phyloP scores from a whole-genome alignment of 2,113 vertebrate species.

The Aptenodytes patagonicus region DNA sequence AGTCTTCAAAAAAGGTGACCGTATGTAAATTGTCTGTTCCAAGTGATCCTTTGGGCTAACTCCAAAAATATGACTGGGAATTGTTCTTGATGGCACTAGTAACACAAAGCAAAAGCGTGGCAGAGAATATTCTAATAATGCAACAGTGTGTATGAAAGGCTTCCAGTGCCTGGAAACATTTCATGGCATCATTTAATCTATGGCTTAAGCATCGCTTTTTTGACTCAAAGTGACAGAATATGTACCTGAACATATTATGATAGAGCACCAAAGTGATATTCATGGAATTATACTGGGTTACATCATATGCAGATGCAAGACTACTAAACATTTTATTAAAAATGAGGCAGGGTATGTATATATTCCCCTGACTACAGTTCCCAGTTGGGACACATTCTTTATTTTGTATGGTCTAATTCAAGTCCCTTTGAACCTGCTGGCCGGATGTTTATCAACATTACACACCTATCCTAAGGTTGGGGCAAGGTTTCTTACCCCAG shows the following conservation, averaged over 20 bases:
- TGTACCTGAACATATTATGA: neutral
- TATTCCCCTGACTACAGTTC: neutral
- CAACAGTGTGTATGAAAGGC: neutral
- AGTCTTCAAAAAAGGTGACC: neutral
- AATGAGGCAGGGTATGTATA: rapidly evolving
- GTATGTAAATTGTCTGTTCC: neutral
- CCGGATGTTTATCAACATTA: neutral
- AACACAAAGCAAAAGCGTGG: neutral
- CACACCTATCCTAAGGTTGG: neutral
- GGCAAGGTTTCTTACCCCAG: neutral
- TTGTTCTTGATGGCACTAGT: neutral
- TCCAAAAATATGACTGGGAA: neutral
- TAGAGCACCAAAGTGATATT: neutral
- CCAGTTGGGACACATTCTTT: neutral
- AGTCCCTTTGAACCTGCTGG: neutral
- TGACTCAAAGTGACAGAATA: neutral
- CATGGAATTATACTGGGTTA: neutral
- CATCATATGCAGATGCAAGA: neutral
- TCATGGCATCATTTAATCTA: neutral
- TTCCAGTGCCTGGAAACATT: neutral
- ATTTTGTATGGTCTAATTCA: neutral
- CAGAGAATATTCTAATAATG: neutral
- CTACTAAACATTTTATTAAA: neutral
- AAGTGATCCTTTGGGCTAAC: neutral
- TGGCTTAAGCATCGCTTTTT: neutral